Evolutionary conservation across 2,888 invertebrate species (phyloP), one percentile per base, ranked within the genome.

Genomic region (Hyposoter didymator): DNA sequence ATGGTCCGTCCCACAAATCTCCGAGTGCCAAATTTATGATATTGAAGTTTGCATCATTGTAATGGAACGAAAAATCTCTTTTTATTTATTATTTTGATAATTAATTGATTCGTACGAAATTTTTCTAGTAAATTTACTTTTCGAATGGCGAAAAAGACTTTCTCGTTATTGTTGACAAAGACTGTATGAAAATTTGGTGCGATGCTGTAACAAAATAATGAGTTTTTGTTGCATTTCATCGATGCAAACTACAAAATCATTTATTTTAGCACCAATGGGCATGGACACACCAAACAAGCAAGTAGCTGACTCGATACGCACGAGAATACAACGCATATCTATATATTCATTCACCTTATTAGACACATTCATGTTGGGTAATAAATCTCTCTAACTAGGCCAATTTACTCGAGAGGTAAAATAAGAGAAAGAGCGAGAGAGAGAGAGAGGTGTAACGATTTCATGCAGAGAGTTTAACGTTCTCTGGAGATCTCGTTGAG

Each of bases 381-480:
- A 79, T 85, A 82, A 85, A 82, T 85, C 79, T 85, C 79, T 75
- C 76, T 62, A 85, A 85, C 75, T 85, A 79, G 82, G 79, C 59
- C 85, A 75, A n/a, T 55, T 52, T 22, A 12, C 22, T 28, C 4
- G 6, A 35, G 14, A 47, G 49, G 52, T 19, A 45, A 32, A 64
- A 6, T 47, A 49, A 69, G 49, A 66, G 22, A 22, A 28, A 45
- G 22, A 43, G 70, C 62, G 22, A 35, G 22, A 66, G 19, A 35
- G 10, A 45, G 39, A 62, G 59, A 78, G 49, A 78, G 45, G 66
- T 73, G 45, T 52, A 85, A 70, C 82, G 79, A 80, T 85, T 85
- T 83, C 72, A 75, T 82, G 67, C 80, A 73, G 72, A 76, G 72
- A 80, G 82, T 85, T 85, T 80, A 85, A 82, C 76, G 76, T 72